Evolutionary conservation across 2,113 vertebrate genomes (phyloP).

Genomic region (Clupea harengus): DNA sequence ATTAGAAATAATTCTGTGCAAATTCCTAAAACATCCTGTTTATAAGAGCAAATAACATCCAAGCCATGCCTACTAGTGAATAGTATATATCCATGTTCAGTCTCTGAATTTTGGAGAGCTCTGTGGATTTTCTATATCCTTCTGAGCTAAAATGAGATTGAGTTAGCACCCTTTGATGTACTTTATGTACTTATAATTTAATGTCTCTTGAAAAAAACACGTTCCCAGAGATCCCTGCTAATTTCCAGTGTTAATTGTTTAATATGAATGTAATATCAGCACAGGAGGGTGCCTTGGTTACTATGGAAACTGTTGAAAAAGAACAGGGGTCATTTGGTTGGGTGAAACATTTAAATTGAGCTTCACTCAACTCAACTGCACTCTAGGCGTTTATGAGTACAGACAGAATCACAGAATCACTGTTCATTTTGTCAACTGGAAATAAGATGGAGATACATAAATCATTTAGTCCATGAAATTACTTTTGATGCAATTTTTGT

Average conservation of each 20-base stretch:
- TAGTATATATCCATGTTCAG: background rate
- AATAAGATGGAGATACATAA: background rate
- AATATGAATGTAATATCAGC: slow-evolving; percentile 33
- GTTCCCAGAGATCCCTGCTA: slow-evolving; percentile 43
- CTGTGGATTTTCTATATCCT: background rate
- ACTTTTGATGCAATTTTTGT: background rate
- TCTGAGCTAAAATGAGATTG: background rate
- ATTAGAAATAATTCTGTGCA: background rate
- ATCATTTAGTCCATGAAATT: background rate
- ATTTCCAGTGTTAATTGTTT: slow-evolving; percentile 59
- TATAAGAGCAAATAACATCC: background rate
- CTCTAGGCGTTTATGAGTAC: background rate
- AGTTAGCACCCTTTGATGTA: background rate
- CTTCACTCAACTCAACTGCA: background rate
- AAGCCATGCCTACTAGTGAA: background rate
- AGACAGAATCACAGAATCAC: background rate
- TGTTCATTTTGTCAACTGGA: background rate
- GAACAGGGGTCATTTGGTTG: slow-evolving; percentile 37
- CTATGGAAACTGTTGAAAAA: slow-evolving; percentile 44
- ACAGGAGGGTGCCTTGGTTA: slow-evolving; percentile 34
- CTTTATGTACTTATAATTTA: background rate
- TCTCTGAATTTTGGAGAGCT: background rate
- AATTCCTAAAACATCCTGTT: too few species aligned
- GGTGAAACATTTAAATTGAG: slow-evolving; percentile 34
- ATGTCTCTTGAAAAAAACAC: slow-evolving; percentile 24